Conservation (phyloP, 2,113 vertebrate genomes). For the Thalassarche chlororhynchos region DNA sequence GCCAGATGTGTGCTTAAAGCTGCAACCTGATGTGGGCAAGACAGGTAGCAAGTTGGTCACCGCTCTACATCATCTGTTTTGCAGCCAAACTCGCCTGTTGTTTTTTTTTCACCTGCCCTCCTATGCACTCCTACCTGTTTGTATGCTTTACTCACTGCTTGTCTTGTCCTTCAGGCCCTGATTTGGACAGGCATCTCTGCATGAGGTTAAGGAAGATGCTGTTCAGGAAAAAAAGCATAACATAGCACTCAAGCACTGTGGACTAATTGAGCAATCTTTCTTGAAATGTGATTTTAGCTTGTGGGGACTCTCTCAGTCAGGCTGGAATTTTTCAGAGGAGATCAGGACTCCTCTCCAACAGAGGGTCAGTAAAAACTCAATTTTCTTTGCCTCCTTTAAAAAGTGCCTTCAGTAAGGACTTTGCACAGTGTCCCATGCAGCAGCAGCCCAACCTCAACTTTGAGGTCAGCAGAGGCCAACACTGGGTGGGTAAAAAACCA, state of each 20-base stretch:
- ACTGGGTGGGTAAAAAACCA: not conserved
- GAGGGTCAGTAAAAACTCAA: not conserved
- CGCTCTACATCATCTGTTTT: not conserved
- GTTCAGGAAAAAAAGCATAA: not conserved
- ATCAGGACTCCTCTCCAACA: not conserved
- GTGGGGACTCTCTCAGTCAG: not conserved
- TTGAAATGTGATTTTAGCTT: not conserved
- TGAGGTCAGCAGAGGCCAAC: not conserved
- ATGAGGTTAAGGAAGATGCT: not conserved
- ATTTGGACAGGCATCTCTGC: not conserved
- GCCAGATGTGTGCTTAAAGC: not conserved
- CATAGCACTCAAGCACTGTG: not conserved
- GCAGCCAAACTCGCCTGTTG: not conserved
- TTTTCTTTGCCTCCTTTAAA: not conserved
- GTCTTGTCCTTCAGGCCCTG: not conserved
- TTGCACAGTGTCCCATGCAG: not conserved
- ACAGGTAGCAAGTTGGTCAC: not conserved
- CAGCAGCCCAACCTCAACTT: not conserved
- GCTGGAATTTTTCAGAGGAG: not conserved
- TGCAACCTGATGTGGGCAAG: not conserved
- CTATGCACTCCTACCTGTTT: not conserved
- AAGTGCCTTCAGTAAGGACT: not conserved
- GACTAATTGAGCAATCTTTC: not conserved
- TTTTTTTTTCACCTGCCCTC: not conserved
- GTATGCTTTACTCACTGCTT: not conserved